Base-by-base conservation (phyloP, 2,888 invertebrate genomes). In the Nemotelus nigrinus region DNA sequence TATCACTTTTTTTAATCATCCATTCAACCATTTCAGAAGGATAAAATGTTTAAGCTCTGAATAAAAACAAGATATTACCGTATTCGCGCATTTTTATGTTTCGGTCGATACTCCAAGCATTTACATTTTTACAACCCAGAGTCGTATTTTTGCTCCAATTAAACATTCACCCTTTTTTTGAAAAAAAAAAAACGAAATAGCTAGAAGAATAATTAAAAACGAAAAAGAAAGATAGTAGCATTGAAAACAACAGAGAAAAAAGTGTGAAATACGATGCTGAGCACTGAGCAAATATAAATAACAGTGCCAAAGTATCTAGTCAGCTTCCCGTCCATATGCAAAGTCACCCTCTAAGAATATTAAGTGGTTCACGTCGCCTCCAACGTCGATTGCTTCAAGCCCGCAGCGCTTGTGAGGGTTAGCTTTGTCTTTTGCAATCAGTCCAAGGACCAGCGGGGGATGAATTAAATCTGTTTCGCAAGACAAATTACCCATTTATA, bases 401-500 rank as follows among this genome's bases (percentile, higher is more conserved):
- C 63, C 43, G 55, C 55, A 43, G 70, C 10, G 50, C 25, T 25
- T 25, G 8, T 25, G 67, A 43, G 53, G 25, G 70, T 39, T 4
- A 70, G 53, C 25, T 3, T 48, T 67, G 48, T 67, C n/a, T 48
- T 10, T 10, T 39, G 3, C 41, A 10, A 41, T 55, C 43, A n/a
- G 39, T 10, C 5, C n/a, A 50, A 10, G 50, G 8, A 68, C 68
- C 3, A 70, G 70, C 55, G 70, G 70, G 45, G 58, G 48, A 48
- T 45, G 78, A 78, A 80, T 80, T 80, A 80, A 80, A 80, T 80
- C 78, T 72, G 72, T 76, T 77, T 79, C 63, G 53, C 50, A 76
- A 77, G 79, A 79, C 79, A 80, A 80, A 80, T 80, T 76, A 78
- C 80, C 80, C 80, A 80, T 80, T 80, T 80, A 80, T 80, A 80